phyloP scores from a whole-genome alignment of 2,888 invertebrate genomes.

The Lochmaea crataegi region DNA sequence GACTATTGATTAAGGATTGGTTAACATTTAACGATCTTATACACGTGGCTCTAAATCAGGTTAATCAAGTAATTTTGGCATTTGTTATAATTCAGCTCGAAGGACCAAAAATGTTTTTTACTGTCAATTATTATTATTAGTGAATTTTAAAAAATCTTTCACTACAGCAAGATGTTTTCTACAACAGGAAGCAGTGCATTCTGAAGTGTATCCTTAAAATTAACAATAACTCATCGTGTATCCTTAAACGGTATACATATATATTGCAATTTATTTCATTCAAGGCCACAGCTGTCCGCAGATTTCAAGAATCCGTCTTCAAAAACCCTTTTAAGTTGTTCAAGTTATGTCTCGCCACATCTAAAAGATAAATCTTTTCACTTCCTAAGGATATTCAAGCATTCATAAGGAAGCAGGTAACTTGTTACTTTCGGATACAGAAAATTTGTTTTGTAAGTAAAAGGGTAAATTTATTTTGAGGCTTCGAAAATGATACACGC shows the following conservation, averaged over 20 bases:
- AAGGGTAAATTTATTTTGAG: slow-evolving; percentile 46
- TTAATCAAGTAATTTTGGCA: no score
- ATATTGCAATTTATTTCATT: slow-evolving; percentile 38
- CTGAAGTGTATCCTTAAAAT: slow-evolving; percentile 6
- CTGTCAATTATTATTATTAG: no score
- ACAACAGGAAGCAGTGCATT: no score
- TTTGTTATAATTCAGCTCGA: no score
- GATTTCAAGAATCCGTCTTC: slow-evolving; percentile 30
- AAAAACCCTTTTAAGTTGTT: slow-evolving; percentile 39
- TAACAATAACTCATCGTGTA: no score
- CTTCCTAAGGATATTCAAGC: slow-evolving; percentile 30
- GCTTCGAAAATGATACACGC: slow-evolving; percentile 33
- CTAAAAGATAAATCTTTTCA: slow-evolving; percentile 28
- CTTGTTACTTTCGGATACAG: slow-evolving; percentile 24
- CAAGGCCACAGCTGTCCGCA: slow-evolving; percentile 43
- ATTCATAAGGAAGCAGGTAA: slow-evolving; percentile 43
- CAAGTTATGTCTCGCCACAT: slow-evolving; percentile 39
- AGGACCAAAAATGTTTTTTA: no score
- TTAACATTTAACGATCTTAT: no score
- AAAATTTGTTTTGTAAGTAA: slow-evolving; percentile 44
- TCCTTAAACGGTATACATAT: slow-evolving; percentile 14
- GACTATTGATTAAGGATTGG: no score
- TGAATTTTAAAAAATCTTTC: no score
- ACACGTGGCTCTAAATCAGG: no score
- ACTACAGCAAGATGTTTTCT: no score